Percentiles rank a stretch among this genome's conserved stretches.
These are phyloP conservation scores for Atractosteus spatula DNA, from an alignment of 2,113 vertebrate genomes.

Conservation along the genomic window DNA sequence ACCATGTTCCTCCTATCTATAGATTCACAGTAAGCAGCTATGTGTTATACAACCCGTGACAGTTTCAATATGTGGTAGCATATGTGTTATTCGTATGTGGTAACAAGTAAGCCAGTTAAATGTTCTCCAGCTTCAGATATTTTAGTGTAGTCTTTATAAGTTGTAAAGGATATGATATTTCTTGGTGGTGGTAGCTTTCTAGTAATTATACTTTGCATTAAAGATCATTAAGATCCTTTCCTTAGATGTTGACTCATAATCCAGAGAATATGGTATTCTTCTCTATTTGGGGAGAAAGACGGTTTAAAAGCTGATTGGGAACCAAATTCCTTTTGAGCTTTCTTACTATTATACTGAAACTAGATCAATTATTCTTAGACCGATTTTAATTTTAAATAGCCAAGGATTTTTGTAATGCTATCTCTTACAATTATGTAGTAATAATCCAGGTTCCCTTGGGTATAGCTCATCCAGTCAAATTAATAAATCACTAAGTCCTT, in stretches of 20 bases:
- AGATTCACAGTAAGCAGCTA: too few species aligned
- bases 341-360: slow-evolving; percentile 42
- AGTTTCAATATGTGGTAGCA: not conserved
- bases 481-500: too few species aligned
- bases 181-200: slow-evolving; percentile 43
- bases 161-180: slow-evolving; percentile 43
- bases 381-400: slow-evolving; percentile 37
- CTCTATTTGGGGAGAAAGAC: slow-evolving; percentile 44
- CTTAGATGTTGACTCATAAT: slow-evolving; percentile 55
- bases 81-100: slow-evolving; percentile 33
- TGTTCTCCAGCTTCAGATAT: slow-evolving; percentile 34
- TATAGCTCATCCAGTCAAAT: slow-evolving; percentile 19
- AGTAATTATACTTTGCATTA: slow-evolving; percentile 62
- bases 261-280: slow-evolving; percentile 57
- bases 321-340: slow-evolving; percentile 49
- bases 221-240: slow-evolving; percentile 55
- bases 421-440: not conserved
- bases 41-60: too few species aligned
- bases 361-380: slow-evolving; percentile 27
- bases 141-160: slow-evolving; percentile 52
- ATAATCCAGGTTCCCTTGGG: slow-evolving; percentile 31
- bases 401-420: not conserved
- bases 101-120: slow-evolving; percentile 47
- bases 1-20: too few species aligned
- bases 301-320: slow-evolving; percentile 48